Base-by-base conservation (phyloP, 2,888 invertebrate genomes). In the Toxonevra muliebris region DNA sequence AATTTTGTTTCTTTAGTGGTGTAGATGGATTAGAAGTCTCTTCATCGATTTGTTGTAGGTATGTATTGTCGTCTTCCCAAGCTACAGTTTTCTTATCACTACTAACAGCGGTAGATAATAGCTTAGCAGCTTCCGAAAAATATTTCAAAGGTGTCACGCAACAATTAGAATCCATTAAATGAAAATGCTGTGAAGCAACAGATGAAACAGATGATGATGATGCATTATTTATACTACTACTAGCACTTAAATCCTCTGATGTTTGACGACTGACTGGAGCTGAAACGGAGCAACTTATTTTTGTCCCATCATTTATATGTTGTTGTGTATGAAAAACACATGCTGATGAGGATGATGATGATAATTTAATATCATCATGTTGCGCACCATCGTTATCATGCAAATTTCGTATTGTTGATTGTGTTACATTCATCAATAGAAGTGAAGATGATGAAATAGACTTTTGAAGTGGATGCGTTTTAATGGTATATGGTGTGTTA, bases 401-500 rank as follows among this genome's bases (percentile, higher is more conserved):
- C n/a, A n/a, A n/a, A n/a, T n/a, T n/a, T n/a, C 30, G 30, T 30
- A 4, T 19, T 42, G 58, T 7, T 57, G 74, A 69, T 53, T 50
- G 54, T 45, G 48, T 61, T 17, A 61, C 61, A 19, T 63, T 69
- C 58, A 79, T 69, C 58, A 79, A 78, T 61, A 77, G 71, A 64
- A 84, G 69, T 42, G 84, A 84, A 71, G 82, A 76, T 59, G 84
- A 83, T 73, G 84, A 84, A 69, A 82, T 80, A 71, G 84, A 84
- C 74, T 84, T 84, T 68, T 83, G 80, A 64, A 84, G 75, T 50
- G 76, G 75, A 75, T 80, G 73, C 7, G 73, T 71, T 74, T 76
- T 77, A 62, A 70, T 71, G 20, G 70, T 71, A 69, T 71, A 73
- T 61, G 72, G 68, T 63, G 73, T 71, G 76, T 78, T 71, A 67